These are phyloP conservation scores for Acronicta leporina DNA, from an alignment of 2,888 invertebrate species.

Conservation along the genomic window DNA sequence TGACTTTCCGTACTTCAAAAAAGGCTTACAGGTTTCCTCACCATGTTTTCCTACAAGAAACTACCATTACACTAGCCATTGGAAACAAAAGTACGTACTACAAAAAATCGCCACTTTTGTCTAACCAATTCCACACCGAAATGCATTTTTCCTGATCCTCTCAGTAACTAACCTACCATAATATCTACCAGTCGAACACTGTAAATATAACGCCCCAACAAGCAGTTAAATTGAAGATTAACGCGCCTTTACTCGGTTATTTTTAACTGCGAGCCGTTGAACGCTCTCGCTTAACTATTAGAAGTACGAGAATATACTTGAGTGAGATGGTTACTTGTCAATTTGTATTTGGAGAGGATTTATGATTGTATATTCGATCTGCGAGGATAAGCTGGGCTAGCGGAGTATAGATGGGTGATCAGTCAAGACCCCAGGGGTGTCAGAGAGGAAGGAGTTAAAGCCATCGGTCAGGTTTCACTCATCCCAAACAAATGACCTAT, in stretches of 20 bases:
- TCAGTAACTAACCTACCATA: slow-evolving; percentile 1
- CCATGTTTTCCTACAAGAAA: too few relatives aligned
- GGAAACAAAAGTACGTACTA: too few relatives aligned
- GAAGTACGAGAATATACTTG: slow-evolving; percentile 1
- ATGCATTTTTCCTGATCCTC: background rate
- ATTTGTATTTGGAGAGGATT: background rate
- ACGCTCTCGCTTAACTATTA: slow-evolving; percentile 8
- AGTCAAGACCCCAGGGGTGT: too few relatives aligned
- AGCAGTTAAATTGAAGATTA: slow-evolving; percentile 27
- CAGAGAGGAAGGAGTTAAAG: too few relatives aligned
- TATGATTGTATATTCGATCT: background rate
- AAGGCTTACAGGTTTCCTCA: too few relatives aligned
- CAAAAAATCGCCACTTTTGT: too few relatives aligned
- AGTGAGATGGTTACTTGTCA: slow-evolving; percentile 2
- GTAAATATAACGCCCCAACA: slow-evolving; percentile 24
- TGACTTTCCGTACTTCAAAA: too few relatives aligned
- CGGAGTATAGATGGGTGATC: background rate
- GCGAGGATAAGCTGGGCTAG: background rate
- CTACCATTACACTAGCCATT: too few relatives aligned
- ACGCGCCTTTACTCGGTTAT: slow-evolving; percentile 30
- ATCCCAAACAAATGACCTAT: too few relatives aligned
- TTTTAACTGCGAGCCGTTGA: slow-evolving; percentile 31
- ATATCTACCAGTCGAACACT: slow-evolving; percentile 1
- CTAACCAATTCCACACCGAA: too few relatives aligned
- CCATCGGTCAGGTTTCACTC: too few relatives aligned